These are phyloP conservation scores for Anaspis maculata DNA, from an alignment of 2,888 invertebrate species.

Conservation along the genomic window DNA sequence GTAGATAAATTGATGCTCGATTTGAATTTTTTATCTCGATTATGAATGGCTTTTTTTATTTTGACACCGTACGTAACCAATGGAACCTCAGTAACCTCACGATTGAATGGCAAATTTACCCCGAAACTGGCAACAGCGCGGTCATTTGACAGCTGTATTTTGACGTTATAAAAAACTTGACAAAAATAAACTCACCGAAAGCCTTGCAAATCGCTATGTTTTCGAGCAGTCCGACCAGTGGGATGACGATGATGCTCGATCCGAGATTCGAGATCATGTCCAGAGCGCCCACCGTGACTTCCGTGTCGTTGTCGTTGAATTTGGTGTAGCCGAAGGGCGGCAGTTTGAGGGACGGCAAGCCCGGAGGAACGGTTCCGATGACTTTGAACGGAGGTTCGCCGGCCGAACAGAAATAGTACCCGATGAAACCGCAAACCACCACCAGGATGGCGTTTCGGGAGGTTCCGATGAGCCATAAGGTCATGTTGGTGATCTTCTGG, in stretches of 20 bases:
- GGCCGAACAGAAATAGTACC: constrained; percentile 51
- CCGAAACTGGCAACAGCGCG: no score
- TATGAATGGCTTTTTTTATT: no score
- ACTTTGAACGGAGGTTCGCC: constrained; percentile 56
- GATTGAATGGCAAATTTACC: no score
- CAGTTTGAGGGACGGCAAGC: constrained; percentile 56
- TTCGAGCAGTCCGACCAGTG: constrained; percentile 80
- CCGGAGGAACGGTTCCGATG: constrained; percentile 69
- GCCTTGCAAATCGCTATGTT: constrained; percentile 91
- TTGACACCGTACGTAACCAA: no score
- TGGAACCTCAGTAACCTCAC: no score
- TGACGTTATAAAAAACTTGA: no score
- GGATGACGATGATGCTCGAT: constrained; percentile 77
- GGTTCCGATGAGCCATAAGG: constrained; percentile 68
- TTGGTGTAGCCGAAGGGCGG: constrained; percentile 58
- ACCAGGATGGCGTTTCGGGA: constrained; percentile 80
- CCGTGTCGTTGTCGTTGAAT: constrained; percentile 41
- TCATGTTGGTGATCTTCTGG: constrained; percentile 51
- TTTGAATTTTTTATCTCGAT: no score
- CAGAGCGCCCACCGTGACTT: constrained; percentile 44
- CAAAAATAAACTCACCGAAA: constrained; percentile 64
- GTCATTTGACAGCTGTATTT: no score
- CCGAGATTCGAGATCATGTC: constrained; percentile 75
- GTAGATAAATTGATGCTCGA: no score
- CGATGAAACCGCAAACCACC: constrained; percentile 62